phyloP scores from a whole-genome alignment of 1,140 invertebrate species.

The Drosophila malerkotliana region DNA sequence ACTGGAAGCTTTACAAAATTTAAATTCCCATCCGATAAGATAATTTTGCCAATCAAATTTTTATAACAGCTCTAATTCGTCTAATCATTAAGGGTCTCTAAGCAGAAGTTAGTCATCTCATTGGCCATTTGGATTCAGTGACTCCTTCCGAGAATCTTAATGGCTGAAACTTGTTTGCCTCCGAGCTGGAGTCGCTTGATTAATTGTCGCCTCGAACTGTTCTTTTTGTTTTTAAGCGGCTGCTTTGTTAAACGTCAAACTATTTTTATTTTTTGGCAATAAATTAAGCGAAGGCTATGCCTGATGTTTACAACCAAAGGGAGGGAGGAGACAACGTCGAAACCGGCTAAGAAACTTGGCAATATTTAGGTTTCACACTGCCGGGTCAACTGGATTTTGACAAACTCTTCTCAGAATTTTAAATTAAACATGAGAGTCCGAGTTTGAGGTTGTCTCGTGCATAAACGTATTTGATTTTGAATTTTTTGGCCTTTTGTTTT shows the following conservation, averaged over 20 bases:
- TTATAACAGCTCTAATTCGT: slow-evolving; percentile 20
- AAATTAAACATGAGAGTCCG: slow-evolving; percentile 34
- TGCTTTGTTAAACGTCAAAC: slow-evolving; percentile 43
- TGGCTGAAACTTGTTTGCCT: slow-evolving; percentile 44
- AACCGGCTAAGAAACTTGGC: slow-evolving; percentile 32
- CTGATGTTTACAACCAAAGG: slow-evolving; percentile 23
- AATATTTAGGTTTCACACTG: slow-evolving; percentile 34
- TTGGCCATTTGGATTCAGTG: neutral
- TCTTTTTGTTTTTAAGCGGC: slow-evolving; percentile 9
- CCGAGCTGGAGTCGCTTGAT: slow-evolving; percentile 45
- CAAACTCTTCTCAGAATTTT: slow-evolving; percentile 48
- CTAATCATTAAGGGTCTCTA: slow-evolving; percentile 18
- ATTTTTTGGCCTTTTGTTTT: neutral
- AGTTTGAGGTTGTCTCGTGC: slow-evolving; percentile 6
- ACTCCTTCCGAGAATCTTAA: slow-evolving; percentile 55
- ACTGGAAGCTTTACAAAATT: neutral
- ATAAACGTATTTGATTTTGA: slow-evolving; percentile 20
- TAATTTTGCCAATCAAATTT: slow-evolving; percentile 7
- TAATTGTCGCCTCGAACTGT: slow-evolving; percentile 58
- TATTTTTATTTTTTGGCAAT: slow-evolving; percentile 42
- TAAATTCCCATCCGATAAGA: neutral
- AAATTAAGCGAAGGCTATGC: slow-evolving; percentile 59
- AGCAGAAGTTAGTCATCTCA: slow-evolving; percentile 21
- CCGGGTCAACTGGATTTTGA: slow-evolving; percentile 28
- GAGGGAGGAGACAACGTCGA: slow-evolving; percentile 1